Conservation (phyloP, 2,797 vertebrate genomes). For the Sebastes steindachneri region DNA sequence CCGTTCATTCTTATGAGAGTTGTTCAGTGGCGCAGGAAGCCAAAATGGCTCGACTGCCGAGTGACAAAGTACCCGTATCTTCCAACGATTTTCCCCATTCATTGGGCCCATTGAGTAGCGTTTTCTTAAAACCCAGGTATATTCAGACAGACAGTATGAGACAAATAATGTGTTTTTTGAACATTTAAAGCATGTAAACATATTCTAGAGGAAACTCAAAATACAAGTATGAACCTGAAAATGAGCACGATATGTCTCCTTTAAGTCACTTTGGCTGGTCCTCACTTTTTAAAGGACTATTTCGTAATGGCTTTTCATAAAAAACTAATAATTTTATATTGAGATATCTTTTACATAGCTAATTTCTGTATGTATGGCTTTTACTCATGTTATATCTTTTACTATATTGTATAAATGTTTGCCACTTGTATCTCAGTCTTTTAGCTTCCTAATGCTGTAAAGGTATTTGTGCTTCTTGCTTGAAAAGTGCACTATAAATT, state of each 20-base stretch:
- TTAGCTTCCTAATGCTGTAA: neutral
- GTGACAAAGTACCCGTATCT: too few relatives aligned
- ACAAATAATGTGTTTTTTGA: neutral
- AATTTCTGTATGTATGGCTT: neutral
- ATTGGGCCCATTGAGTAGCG: too few relatives aligned
- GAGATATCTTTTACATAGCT: neutral
- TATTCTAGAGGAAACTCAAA: neutral
- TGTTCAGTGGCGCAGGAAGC: too few relatives aligned
- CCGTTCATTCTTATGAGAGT: too few relatives aligned
- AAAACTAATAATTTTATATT: neutral
- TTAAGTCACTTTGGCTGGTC: neutral
- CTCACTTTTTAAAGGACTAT: neutral
- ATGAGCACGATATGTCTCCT: neutral
- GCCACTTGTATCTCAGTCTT: neutral
- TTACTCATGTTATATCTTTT: neutral
- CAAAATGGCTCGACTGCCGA: too few relatives aligned
- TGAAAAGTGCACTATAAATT: neutral
- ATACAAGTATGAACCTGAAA: neutral
- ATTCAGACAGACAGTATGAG: neutral
- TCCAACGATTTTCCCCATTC: rapidly evolving
- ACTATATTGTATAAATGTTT: neutral
- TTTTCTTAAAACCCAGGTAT: neutral
- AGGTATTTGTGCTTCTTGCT: neutral
- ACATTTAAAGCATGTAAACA: neutral
- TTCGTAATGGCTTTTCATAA: neutral